Conservation (phyloP, 2,888 invertebrate species). For the Ischnura elegans region DNA sequence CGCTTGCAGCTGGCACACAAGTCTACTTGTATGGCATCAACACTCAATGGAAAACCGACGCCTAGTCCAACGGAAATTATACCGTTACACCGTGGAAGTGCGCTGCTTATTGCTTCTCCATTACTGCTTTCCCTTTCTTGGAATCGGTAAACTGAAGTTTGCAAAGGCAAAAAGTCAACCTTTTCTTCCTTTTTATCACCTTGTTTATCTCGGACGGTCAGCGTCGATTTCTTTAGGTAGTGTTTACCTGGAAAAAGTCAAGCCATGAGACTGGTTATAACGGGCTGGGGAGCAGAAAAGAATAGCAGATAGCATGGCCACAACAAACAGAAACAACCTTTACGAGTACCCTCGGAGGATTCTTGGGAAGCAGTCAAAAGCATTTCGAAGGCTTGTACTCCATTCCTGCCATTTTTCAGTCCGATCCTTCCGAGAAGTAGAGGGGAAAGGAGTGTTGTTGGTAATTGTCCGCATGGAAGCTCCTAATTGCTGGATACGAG, state of each 20-base stretch:
- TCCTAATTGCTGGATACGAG: too few relatives aligned
- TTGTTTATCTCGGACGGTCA: neutral
- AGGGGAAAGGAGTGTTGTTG: neutral
- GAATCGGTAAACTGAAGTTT: neutral
- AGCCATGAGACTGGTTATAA: too few relatives aligned
- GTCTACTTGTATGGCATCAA: too few relatives aligned
- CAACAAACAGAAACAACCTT: too few relatives aligned
- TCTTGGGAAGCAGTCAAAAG: neutral
- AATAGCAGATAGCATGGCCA: neutral
- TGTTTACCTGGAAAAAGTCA: neutral
- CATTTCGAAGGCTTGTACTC: neutral
- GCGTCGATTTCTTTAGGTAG: neutral
- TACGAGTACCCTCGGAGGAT: neutral
- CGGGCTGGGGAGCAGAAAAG: neutral
- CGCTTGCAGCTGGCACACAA: too few relatives aligned
- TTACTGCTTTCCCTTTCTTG: neutral
- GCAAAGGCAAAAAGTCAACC: neutral
- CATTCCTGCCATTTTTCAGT: neutral
- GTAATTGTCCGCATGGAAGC: neutral
- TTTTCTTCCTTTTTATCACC: neutral
- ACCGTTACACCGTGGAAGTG: neutral
- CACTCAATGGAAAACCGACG: neutral
- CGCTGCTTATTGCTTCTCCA: too few relatives aligned
- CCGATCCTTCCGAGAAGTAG: neutral
- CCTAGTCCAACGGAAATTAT: neutral